These are phyloP conservation scores for Zenarchopterus dispar DNA, from an alignment of 2,797 vertebrate genomes.

Conservation along the genomic window DNA sequence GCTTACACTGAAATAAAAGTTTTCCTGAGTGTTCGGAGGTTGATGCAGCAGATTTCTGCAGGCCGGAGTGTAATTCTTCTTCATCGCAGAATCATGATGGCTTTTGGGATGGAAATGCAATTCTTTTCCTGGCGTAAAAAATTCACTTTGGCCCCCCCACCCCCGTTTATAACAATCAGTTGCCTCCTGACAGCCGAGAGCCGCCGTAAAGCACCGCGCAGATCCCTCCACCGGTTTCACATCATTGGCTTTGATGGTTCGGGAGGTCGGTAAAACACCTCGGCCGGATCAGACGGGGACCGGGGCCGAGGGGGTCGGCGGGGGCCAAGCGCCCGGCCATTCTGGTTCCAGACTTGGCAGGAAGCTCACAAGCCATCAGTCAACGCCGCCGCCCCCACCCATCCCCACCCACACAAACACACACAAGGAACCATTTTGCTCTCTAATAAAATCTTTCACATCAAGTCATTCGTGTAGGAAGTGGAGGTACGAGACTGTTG, in stretches of 20 bases:
- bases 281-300: conserved; percentile 55
- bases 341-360: conserved; percentile 10
- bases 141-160: conserved; percentile 53
- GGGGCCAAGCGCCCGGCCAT: neutral
- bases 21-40: conserved; percentile 23
- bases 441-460: conserved; percentile 1
- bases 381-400: neutral
- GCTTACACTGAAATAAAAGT: conserved; percentile 48
- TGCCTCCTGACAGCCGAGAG: conserved; percentile 63
- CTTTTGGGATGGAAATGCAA: conserved; percentile 49
- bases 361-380: conserved; percentile 10
- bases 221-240: conserved; percentile 53
- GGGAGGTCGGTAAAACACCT: conserved; percentile 67
- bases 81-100: conserved; percentile 31
- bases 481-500: conserved; percentile 19
- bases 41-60: conserved; percentile 51
- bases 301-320: conserved; percentile 15
- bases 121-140: conserved; percentile 37
- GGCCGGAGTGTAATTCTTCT: conserved; percentile 39
- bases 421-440: too few relatives aligned
- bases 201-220: conserved; percentile 64
- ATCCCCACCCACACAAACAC: too few relatives aligned
- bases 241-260: conserved; percentile 71
- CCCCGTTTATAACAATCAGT: conserved; percentile 66
- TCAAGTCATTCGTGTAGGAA: conserved; percentile 6